Evolutionary conservation across 2,797 vertebrate species (phyloP).

Genomic region (Microctenopoma steveboyesi): DNA sequence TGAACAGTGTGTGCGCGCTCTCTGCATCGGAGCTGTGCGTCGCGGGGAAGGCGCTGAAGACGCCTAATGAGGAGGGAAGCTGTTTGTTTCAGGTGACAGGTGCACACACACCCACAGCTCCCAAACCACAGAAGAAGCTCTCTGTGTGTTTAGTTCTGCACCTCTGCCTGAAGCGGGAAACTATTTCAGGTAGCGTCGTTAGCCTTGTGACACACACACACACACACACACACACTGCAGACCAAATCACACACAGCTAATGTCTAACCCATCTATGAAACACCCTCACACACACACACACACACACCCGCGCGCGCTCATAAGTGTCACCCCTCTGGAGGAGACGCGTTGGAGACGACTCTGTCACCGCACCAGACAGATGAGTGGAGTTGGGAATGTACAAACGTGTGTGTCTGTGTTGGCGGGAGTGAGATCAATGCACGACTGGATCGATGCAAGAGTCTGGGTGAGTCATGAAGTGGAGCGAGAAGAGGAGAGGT

Average conservation of each 20-base stretch:
- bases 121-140: conserved; percentile 28
- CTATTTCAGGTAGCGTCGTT: conserved; percentile 9
- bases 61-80: conserved; percentile 64
- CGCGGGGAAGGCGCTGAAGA: conserved; percentile 56
- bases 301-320: background rate
- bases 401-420: conserved; percentile 3
- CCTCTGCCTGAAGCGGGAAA: conserved; percentile 12
- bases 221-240: conserved; percentile 1
- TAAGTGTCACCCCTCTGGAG: conserved; percentile 5
- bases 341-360: conserved; percentile 22
- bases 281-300: conserved; percentile 15
- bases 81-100: conserved; percentile 73
- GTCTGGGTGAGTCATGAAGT: conserved; percentile 7
- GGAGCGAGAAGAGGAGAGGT: background rate
- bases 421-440: conserved; percentile 20
- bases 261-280: conserved; percentile 1
- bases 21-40: conserved; percentile 41
- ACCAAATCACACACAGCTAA: conserved; percentile 23
- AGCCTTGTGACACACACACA: background rate
- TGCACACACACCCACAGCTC: conserved; percentile 28
- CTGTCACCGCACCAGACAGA: conserved; percentile 34
- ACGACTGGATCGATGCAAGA: conserved; percentile 48
- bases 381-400: conserved; percentile 14
- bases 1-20: conserved; percentile 3
- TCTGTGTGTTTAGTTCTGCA: conserved; percentile 13